Percentiles rank a stretch among this genome's conserved stretches.
phyloP scores from a whole-genome alignment of 2,113 vertebrate genomes.

The Crotalus tigris region DNA sequence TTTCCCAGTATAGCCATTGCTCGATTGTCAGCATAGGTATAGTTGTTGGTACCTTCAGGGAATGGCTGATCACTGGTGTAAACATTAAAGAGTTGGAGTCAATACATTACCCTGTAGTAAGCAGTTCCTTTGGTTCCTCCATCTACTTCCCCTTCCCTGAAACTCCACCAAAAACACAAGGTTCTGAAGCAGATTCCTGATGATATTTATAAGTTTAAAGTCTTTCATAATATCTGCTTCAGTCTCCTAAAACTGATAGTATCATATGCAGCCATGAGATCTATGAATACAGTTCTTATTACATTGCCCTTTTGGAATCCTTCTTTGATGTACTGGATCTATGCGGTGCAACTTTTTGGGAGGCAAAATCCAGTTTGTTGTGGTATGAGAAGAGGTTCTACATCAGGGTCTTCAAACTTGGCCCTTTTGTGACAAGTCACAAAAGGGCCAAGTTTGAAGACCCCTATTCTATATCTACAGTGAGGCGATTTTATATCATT shows the following conservation, averaged over 20 bases:
- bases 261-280: neutral
- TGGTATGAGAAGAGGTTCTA: too few relatives aligned
- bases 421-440: too few relatives aligned
- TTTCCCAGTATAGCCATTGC: neutral
- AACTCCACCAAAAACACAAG: neutral
- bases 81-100: neutral
- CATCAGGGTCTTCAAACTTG: too few relatives aligned
- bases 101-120: neutral
- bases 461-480: too few relatives aligned
- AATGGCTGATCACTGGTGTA: neutral
- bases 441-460: too few relatives aligned
- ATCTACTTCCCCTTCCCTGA: neutral
- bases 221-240: neutral
- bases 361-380: too few relatives aligned
- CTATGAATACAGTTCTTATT: neutral
- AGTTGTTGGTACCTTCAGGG: neutral
- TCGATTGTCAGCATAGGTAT: neutral
- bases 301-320: neutral
- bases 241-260: neutral
- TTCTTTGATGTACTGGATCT: neutral
- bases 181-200: neutral
- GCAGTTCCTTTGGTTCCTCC: neutral
- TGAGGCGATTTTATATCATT: too few relatives aligned
- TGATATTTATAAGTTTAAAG: neutral
- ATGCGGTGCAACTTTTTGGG: neutral